These are phyloP conservation scores for Macrochelys suwanniensis DNA, from an alignment of 2,797 vertebrate species.

Conservation along the genomic window DNA sequence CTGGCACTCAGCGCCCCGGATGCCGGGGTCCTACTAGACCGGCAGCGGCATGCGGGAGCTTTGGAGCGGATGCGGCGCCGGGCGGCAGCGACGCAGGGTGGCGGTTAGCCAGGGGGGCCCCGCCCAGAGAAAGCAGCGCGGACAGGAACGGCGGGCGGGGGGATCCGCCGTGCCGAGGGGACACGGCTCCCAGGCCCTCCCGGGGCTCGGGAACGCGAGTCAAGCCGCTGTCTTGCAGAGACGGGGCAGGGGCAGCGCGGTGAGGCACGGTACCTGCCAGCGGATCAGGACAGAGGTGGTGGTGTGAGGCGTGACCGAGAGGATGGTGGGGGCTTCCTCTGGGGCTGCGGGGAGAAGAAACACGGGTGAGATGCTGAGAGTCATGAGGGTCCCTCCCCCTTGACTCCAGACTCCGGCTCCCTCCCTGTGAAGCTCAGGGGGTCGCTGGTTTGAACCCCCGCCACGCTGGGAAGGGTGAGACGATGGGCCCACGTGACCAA, in stretches of 20 bases:
- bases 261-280: conserved; percentile 89
- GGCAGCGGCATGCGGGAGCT: fast-evolving
- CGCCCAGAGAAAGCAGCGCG: not conserved
- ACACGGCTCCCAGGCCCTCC: not conserved
- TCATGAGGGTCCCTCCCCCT: not conserved
- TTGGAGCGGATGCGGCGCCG: fast-evolving
- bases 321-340: conserved; percentile 87
- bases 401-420: not conserved
- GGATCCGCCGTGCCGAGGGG: not conserved
- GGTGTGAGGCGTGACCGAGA: conserved; percentile 94
- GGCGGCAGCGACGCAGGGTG: not conserved
- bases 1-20: fast-evolving
- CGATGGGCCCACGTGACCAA: not conserved
- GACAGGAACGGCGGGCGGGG: not conserved
- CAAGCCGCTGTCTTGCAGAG: not conserved
- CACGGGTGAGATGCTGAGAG: not conserved
- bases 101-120: not conserved
- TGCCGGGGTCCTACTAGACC: not conserved
- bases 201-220: too few species aligned
- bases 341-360: conserved; percentile 76
- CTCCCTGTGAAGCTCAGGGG: not conserved
- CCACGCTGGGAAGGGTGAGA: not conserved
- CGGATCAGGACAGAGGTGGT: conserved; percentile 95
- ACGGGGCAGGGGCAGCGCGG: not conserved
- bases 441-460: not conserved